A percentile compares a stretch with the other conserved stretches of the same genome.
These are phyloP conservation scores for Heliconius sara DNA, from an alignment of 2,888 invertebrate species.

Conservation along the genomic window DNA sequence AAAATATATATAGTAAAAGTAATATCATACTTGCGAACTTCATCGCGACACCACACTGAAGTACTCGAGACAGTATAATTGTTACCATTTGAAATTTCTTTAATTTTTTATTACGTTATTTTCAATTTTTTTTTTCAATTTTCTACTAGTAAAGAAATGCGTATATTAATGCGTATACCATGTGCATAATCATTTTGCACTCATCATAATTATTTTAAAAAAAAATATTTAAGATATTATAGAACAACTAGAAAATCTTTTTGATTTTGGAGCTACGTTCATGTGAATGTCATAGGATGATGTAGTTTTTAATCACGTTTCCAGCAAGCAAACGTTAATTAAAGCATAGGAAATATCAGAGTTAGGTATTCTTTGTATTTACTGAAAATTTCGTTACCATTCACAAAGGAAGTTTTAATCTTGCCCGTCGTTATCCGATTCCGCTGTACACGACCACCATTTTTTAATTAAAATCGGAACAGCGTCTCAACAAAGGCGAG, in stretches of 20 bases:
- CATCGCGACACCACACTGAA: too few species aligned
- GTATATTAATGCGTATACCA: too few species aligned
- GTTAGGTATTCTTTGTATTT: slow-evolving; percentile 19
- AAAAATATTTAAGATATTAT: background rate
- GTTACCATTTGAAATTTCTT: too few species aligned
- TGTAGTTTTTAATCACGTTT: background rate
- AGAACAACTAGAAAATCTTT: background rate
- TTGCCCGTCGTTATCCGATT: slow-evolving; percentile 41
- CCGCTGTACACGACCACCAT: slow-evolving; percentile 36
- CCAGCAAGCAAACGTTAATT: background rate
- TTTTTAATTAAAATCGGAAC: slow-evolving; percentile 49
- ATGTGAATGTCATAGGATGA: background rate
- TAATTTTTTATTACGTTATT: too few species aligned
- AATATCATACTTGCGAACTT: too few species aligned
- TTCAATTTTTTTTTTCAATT: too few species aligned
- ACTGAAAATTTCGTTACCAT: slow-evolving; percentile 38
- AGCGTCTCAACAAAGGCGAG: slow-evolving; percentile 41
- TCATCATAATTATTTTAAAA: too few species aligned
- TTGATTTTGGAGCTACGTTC: background rate
- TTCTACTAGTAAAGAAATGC: too few species aligned
- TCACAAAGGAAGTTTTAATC: slow-evolving; percentile 48
- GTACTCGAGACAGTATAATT: too few species aligned
- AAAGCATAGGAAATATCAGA: background rate
- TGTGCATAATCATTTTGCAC: too few species aligned
- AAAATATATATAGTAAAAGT: too few species aligned